Percentiles rank a stretch among this genome's conserved stretches.
Conservation (phyloP, 35 echinoderm and acorn worm species). For the Antedon bifida region DNA sequence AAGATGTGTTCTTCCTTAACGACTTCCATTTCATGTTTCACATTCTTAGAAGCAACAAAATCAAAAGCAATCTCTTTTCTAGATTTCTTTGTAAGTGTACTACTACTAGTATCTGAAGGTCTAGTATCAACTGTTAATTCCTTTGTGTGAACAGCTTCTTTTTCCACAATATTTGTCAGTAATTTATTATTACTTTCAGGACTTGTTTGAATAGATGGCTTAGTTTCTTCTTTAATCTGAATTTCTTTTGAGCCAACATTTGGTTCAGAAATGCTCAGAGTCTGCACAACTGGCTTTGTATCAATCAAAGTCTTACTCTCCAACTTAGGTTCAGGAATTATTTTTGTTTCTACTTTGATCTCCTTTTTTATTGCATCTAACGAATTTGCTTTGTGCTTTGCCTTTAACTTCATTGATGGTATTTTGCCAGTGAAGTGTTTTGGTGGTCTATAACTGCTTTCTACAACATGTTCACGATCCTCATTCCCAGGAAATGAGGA, state of each 20-base stretch:
- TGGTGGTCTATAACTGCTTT: neutral
- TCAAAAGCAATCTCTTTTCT: too few species aligned
- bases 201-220: neutral
- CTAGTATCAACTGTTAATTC: too few species aligned
- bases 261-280: neutral
- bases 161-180: neutral
- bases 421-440: neutral
- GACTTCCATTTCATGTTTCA: too few species aligned
- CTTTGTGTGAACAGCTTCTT: too few species aligned
- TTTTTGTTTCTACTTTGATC: neutral
- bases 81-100: too few species aligned
- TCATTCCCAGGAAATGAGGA: neutral
- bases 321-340: neutral
- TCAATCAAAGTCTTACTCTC: neutral
- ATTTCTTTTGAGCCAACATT: neutral
- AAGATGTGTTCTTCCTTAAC: too few species aligned
- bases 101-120: too few species aligned
- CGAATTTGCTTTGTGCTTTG: neutral
- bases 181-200: neutral
- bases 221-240: neutral
- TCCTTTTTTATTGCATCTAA: neutral
- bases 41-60: too few species aligned
- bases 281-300: neutral
- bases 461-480: neutral
- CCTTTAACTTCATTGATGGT: neutral